Evolutionary conservation across 2,797 vertebrate genomes (phyloP).

Genomic region (Gouania willdenowi): DNA sequence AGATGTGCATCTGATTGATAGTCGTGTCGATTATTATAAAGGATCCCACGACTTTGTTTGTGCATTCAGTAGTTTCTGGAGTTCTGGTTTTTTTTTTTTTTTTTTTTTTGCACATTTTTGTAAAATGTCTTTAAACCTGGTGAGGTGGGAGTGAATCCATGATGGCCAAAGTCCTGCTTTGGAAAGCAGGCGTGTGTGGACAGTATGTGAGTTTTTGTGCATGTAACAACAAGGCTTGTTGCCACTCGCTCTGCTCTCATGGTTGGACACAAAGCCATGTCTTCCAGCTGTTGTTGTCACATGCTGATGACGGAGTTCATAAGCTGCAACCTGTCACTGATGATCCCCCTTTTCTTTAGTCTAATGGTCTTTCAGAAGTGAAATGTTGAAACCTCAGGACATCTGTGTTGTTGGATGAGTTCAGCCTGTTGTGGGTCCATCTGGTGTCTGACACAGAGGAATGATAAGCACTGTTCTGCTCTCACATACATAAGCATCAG

Average conservation of each 20-base stretch:
- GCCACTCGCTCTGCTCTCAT: conserved; percentile 38
- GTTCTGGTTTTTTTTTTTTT: too few relatives aligned
- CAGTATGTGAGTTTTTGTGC: conserved; percentile 5
- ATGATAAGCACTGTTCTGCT: conserved; percentile 35
- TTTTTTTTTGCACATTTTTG: too few relatives aligned
- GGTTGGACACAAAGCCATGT: conserved; percentile 11
- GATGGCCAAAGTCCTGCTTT: conserved; percentile 57
- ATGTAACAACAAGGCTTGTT: conserved; percentile 32
- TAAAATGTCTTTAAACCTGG: too few relatives aligned
- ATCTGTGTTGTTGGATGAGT: background rate
- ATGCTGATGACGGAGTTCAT: background rate
- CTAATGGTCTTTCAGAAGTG: background rate
- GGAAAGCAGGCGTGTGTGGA: conserved; percentile 22
- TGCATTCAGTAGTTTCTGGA: too few relatives aligned
- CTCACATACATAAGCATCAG: background rate
- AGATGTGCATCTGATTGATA: background rate
- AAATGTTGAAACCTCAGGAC: background rate
- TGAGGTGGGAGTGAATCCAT: too few relatives aligned
- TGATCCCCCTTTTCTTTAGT: background rate
- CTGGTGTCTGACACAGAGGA: conserved; percentile 34
- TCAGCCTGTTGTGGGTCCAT: conserved; percentile 1
- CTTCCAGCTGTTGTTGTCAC: conserved; percentile 19
- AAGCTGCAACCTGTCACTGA: background rate
- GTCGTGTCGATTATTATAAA: too few relatives aligned
- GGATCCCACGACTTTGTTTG: too few relatives aligned